phyloP scores from a whole-genome alignment of 2,888 invertebrate genomes.

The Nephrotoma appendiculata region DNA sequence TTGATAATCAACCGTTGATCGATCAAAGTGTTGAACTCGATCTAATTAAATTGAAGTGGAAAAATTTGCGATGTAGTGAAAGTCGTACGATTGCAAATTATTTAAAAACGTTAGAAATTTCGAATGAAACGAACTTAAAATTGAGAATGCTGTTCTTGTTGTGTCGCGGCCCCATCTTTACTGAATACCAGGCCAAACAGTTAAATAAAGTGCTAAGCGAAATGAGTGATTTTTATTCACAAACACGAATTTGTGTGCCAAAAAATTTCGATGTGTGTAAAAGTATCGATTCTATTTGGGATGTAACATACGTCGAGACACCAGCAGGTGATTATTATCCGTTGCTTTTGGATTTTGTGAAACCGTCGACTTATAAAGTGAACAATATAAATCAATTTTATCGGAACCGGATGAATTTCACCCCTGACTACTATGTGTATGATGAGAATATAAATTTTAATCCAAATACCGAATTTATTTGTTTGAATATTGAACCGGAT shows the following conservation, averaged over 20 bases:
- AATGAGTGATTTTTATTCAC: conserved; percentile 43
- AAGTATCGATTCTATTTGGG: conserved; percentile 21
- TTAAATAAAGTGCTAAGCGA: conserved; percentile 35
- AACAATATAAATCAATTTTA: conserved; percentile 12
- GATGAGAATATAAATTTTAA: conserved; percentile 10
- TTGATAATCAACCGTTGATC: conserved; percentile 8
- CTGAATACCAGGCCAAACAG: conserved; percentile 36
- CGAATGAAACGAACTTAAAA: conserved; percentile 17
- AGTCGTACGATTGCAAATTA: conserved; percentile 1
- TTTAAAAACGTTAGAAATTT: conserved; percentile 13
- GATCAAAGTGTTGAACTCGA: conserved; percentile 16
- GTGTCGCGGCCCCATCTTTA: conserved; percentile 47
- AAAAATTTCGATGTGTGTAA: conserved; percentile 20
- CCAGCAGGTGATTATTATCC: conserved; percentile 11
- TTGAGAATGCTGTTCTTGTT: conserved; percentile 41
- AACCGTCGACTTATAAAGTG: conserved; percentile 9
- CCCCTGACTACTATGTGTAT: conserved; percentile 16
- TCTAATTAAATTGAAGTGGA: conserved; percentile 24
- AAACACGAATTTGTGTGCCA: conserved; percentile 40
- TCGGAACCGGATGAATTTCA: conserved; percentile 9
- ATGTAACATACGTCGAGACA: conserved; percentile 16
- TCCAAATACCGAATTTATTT: conserved; percentile 21
- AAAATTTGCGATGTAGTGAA: conserved; percentile 23
- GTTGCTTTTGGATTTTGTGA: conserved; percentile 14
- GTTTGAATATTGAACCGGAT: conserved; percentile 46